phyloP scores from a whole-genome alignment of 1,140 invertebrate genomes.

The Drosophila guanche region DNA sequence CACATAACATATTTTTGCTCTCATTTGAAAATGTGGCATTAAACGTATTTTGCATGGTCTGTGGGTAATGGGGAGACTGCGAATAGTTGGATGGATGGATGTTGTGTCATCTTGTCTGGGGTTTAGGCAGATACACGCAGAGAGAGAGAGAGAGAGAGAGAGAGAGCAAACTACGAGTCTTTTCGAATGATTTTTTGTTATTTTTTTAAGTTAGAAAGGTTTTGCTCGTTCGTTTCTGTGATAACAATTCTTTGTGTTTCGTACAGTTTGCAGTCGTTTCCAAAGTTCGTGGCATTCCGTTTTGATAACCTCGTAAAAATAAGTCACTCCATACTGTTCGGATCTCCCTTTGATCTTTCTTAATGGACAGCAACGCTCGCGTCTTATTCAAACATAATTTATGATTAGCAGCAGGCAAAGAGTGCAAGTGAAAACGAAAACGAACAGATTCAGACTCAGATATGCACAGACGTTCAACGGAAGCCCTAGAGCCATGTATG shows the following conservation, averaged over 20 bases:
- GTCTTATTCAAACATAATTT: slow-evolving; percentile 39
- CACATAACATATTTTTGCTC: slow-evolving; percentile 49
- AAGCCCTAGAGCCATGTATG: slow-evolving; percentile 45
- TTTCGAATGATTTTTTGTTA: too few species aligned
- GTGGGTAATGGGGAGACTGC: slow-evolving; percentile 3
- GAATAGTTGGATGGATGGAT: slow-evolving; percentile 20
- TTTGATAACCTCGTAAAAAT: not conserved
- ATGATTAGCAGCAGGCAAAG: slow-evolving; percentile 20
- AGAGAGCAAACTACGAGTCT: not conserved
- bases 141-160: slow-evolving; percentile 32
- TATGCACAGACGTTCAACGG: slow-evolving; percentile 13
- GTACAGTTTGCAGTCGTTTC: too few species aligned
- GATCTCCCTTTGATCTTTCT: slow-evolving; percentile 44
- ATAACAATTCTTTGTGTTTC: too few species aligned
- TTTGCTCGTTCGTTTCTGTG: too few species aligned
- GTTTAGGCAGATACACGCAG: slow-evolving; percentile 4
- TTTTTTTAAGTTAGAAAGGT: not conserved
- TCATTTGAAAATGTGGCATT: slow-evolving; percentile 62
- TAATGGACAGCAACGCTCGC: slow-evolving; percentile 26
- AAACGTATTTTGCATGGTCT: slow-evolving; percentile 61
- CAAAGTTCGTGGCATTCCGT: not conserved
- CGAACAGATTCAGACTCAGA: slow-evolving; percentile 22
- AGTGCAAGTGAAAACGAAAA: slow-evolving; percentile 36
- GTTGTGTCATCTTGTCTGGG: slow-evolving; percentile 30
- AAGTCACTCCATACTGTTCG: not conserved